Evolutionary conservation across 2,888 invertebrate species (phyloP).

Genomic region (Scrobipalpa atriplicella): DNA sequence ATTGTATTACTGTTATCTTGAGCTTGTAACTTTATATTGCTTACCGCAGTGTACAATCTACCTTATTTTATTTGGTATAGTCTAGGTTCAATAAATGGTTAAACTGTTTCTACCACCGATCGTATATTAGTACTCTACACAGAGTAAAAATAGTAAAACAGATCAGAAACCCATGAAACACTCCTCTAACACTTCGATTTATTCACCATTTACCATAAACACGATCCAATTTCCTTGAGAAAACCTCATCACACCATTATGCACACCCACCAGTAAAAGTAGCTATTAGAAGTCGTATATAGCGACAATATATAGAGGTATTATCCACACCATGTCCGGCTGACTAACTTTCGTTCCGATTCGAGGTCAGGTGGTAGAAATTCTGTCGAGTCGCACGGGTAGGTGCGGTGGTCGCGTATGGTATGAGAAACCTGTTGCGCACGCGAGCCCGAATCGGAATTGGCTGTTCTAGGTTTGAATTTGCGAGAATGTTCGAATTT

Average conservation of each 20-base stretch:
- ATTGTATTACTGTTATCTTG: too few relatives aligned
- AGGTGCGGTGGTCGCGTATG: conserved; percentile 4
- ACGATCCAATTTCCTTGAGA: conserved; percentile 2
- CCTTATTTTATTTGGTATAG: too few relatives aligned
- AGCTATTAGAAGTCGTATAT: neutral
- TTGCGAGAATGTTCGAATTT: conserved; percentile 11
- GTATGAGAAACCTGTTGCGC: conserved; percentile 8
- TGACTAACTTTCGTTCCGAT: conserved; percentile 22
- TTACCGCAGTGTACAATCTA: too few relatives aligned
- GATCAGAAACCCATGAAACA: neutral
- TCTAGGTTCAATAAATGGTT: too few relatives aligned
- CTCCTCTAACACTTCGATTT: neutral
- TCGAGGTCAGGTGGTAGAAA: conserved; percentile 23
- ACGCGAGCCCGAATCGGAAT: conserved; percentile 4
- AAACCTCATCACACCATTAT: neutral
- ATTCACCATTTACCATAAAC: neutral
- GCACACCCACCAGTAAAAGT: neutral
- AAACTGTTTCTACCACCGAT: too few relatives aligned
- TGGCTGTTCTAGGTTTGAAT: conserved; percentile 10
- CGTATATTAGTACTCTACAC: too few relatives aligned
- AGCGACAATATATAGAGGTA: neutral
- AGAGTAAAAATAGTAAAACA: too few relatives aligned
- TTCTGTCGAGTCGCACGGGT: conserved; percentile 18
- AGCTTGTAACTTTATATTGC: too few relatives aligned
- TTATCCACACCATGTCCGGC: conserved; percentile 17